Evolutionary conservation across 64 coral and sea anemone species (phyloP).

Genomic region (Pachyseris speciosa): DNA sequence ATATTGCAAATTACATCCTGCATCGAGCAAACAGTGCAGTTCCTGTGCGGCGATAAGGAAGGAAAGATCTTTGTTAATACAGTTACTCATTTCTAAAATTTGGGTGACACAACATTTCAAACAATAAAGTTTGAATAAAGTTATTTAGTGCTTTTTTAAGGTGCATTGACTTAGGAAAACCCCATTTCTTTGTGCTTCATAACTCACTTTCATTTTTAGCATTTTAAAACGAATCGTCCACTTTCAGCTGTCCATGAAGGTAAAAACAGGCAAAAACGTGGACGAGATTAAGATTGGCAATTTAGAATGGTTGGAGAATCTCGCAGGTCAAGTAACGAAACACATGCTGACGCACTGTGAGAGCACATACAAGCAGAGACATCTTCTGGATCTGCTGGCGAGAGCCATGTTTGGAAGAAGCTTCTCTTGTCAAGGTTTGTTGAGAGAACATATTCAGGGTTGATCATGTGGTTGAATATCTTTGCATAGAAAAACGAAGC

Average conservation of each 20-base stretch:
- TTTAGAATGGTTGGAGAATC: conserved; percentile 70
- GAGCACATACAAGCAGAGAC: conserved; percentile 69
- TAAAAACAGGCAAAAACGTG: conserved; percentile 8
- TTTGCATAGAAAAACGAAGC: too few relatives aligned
- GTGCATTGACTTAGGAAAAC: too few relatives aligned
- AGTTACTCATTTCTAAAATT: neutral
- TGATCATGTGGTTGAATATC: neutral
- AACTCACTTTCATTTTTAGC: too few relatives aligned
- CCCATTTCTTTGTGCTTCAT: too few relatives aligned
- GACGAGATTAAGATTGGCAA: conserved; percentile 31
- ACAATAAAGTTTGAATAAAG: neutral
- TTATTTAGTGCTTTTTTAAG: too few relatives aligned
- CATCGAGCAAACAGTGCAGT: too few relatives aligned
- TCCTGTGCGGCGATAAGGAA: too few relatives aligned
- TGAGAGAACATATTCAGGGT: neutral
- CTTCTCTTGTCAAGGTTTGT: conserved; percentile 80
- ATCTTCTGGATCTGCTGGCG: conserved; percentile 68
- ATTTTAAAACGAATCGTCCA: neutral
- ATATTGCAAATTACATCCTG: too few relatives aligned
- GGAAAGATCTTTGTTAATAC: neutral
- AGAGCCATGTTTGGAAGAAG: conserved; percentile 79
- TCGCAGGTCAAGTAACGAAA: conserved; percentile 79
- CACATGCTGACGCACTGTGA: conserved; percentile 70
- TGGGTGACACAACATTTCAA: neutral
- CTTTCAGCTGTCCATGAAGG: conserved; percentile 46